These are phyloP conservation scores for Cynoglossus semilaevis DNA, from an alignment of 2,113 vertebrate genomes.

Conservation along the genomic window DNA sequence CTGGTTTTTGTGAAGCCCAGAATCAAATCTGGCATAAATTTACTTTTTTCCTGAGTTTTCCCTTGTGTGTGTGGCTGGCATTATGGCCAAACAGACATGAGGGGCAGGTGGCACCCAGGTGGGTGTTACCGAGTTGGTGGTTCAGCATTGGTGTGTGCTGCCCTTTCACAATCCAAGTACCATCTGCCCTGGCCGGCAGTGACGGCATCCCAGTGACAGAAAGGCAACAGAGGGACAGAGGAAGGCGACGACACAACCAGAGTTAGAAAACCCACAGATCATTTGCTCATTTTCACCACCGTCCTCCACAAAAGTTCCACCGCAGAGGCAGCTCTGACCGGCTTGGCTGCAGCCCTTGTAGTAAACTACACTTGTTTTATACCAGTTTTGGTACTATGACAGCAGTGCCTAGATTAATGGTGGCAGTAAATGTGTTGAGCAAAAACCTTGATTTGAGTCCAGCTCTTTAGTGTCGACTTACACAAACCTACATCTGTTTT, in stretches of 20 bases:
- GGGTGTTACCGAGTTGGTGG: constrained; percentile 63
- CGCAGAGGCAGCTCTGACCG: constrained; percentile 1
- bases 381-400: constrained; percentile 1
- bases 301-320: not conserved
- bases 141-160: constrained; percentile 59
- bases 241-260: not conserved
- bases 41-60: too few species aligned
- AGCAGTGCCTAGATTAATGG: constrained; percentile 4
- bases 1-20: too few species aligned
- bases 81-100: constrained; percentile 75
- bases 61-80: constrained; percentile 51
- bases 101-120: constrained; percentile 85
- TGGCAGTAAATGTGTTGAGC: constrained; percentile 12
- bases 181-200: constrained; percentile 62
- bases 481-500: constrained; percentile 43
- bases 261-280: constrained; percentile 15
- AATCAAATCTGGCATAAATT: too few species aligned
- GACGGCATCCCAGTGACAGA: constrained; percentile 34
- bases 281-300: constrained; percentile 4
- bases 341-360: not conserved
- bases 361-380: not conserved
- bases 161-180: constrained; percentile 66
- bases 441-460: constrained; percentile 15
- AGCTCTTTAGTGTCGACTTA: constrained; percentile 16
- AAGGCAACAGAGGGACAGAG: constrained; percentile 30